Conservation (phyloP, 2,113 vertebrate species). For the Scortum barcoo region DNA sequence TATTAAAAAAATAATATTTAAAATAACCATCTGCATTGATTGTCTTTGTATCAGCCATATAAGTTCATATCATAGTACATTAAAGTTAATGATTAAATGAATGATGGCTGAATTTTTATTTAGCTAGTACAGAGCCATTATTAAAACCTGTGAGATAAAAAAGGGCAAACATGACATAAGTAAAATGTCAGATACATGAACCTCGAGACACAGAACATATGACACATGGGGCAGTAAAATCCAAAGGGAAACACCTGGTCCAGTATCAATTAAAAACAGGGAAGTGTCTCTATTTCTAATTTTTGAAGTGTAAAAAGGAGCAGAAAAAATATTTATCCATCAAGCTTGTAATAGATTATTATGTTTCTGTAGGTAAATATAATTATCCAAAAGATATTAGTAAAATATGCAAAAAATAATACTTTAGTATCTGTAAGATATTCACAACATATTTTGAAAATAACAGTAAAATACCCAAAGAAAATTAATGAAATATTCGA, state of each 20-base stretch:
- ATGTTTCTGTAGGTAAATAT: not conserved
- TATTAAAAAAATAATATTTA: too few species aligned
- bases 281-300: not conserved
- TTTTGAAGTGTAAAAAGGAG: not conserved
- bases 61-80: too few species aligned
- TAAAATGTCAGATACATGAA: not conserved
- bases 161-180: not conserved
- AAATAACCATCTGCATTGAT: too few species aligned
- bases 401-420: too few species aligned
- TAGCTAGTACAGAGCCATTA: not conserved
- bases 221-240: too few species aligned
- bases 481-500: too few species aligned
- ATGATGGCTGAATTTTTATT: too few species aligned
- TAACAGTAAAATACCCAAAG: not conserved
- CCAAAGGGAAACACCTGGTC: not conserved
- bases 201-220: not conserved
- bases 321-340: not conserved
- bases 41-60: too few species aligned
- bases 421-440: too few species aligned
- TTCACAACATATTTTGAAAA: not conserved
- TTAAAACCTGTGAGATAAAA: too few species aligned
- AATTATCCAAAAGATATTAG: not conserved
- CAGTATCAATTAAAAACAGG: not conserved
- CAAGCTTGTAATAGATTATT: too few species aligned
- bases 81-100: too few species aligned